phyloP scores from a whole-genome alignment of 1,140 invertebrate species.

The Bicyclus anynana region DNA sequence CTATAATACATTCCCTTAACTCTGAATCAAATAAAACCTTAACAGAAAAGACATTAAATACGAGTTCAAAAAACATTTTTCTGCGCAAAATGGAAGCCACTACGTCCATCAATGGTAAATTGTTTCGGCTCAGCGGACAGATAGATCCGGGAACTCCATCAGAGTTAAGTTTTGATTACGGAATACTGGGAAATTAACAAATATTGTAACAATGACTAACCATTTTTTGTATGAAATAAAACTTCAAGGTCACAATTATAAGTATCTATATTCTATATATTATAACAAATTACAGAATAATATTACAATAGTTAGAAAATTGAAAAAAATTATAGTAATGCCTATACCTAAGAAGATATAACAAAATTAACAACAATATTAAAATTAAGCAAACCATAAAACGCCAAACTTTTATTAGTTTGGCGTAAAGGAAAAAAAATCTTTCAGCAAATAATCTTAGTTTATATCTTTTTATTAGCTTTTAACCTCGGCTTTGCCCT shows the following conservation, averaged over 20 bases:
- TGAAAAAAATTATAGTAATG: too few species aligned
- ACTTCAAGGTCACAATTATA: background rate
- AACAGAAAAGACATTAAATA: conserved; percentile 57
- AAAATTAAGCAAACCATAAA: too few species aligned
- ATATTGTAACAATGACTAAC: background rate
- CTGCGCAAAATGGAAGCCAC: conserved; percentile 66
- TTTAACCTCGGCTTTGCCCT: too few species aligned
- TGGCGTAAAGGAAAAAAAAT: too few species aligned
- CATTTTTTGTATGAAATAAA: background rate
- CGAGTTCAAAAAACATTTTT: conserved; percentile 58
- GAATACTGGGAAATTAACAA: background rate
- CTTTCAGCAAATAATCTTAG: too few species aligned
- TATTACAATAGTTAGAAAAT: background rate
- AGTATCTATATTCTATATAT: background rate
- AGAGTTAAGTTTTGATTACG: conserved; percentile 39
- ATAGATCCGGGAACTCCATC: conserved; percentile 43
- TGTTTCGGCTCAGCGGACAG: conserved; percentile 57
- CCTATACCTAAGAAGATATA: too few species aligned
- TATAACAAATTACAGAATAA: background rate
- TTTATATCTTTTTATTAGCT: too few species aligned
- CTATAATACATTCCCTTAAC: conserved; percentile 57
- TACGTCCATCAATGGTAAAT: conserved; percentile 55
- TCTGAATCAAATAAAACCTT: conserved; percentile 62
- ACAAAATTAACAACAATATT: too few species aligned
- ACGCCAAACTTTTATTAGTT: too few species aligned